These are phyloP conservation scores for Salminus brasiliensis DNA, from an alignment of 2,113 vertebrate genomes.

Conservation along the genomic window DNA sequence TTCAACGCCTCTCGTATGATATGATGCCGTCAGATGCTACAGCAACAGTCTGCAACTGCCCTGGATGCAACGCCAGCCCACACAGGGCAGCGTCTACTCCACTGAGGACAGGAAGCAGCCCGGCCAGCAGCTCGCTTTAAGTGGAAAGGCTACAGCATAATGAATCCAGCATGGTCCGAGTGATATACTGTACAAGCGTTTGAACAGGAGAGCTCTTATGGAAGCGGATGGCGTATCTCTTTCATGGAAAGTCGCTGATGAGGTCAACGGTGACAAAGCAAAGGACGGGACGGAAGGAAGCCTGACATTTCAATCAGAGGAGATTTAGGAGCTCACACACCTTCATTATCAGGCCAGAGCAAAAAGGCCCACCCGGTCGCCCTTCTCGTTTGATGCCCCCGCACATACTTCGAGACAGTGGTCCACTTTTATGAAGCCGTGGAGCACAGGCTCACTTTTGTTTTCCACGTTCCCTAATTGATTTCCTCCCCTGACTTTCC, in stretches of 20 bases:
- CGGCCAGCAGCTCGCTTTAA: not conserved
- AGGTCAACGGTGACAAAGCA: not conserved
- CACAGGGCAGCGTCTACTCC: too few relatives aligned
- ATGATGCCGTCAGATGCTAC: not conserved
- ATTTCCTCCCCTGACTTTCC: not conserved
- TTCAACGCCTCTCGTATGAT: not conserved
- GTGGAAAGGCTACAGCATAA: not conserved
- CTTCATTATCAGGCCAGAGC: not conserved
- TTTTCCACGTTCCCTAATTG: conserved; percentile 5
- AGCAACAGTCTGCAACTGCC: not conserved
- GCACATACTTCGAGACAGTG: not conserved
- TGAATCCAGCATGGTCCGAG: not conserved
- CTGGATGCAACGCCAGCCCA: not conserved
- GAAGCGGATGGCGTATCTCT: not conserved
- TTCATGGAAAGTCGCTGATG: not conserved
- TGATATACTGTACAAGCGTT: not conserved
- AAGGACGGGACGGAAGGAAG: not conserved
- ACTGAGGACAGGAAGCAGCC: not conserved
- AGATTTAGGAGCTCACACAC: not conserved
- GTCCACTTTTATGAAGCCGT: not conserved
- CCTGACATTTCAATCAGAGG: conserved; percentile 41
- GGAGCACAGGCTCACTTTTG: not conserved
- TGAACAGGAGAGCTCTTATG: not conserved
- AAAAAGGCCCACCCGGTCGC: not conserved
- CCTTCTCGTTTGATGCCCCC: not conserved